Evolutionary conservation across 2,888 invertebrate genomes (phyloP), one percentile per base, ranked within the genome.

Genomic region (Microplitis deprimator): DNA sequence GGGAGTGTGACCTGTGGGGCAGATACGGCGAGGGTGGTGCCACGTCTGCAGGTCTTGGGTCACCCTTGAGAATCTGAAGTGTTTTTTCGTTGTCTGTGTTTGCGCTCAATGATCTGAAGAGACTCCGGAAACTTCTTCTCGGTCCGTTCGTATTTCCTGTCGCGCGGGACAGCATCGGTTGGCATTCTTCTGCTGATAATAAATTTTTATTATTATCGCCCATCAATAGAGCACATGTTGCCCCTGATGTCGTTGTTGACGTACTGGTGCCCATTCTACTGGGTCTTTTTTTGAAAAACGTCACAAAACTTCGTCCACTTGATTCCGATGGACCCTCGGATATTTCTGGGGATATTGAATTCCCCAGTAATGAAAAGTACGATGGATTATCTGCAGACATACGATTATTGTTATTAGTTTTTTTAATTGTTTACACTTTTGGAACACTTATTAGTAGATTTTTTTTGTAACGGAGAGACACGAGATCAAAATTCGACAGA

Each of bases 371-470:
- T 85, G 94, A 92, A 89, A 95, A 95, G 89, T 95, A 95, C 80
- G 95, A 95, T 68, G 95, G 95, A 90, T 95, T 95, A 91, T 95
- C 95, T 95, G 92, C 82, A 83, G 92, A 91, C 89, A 91, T 86
- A 16, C 83, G 80, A 61, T 62, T 16, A 59, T 76, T 78, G 40
- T 17, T 73, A 72, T 72, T 61, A 20, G 10, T 50, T 59, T 38
- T 67, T 67, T 20, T 50, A 13, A 64, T 59, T 16, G 76, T 71
- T 40, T 20, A 41, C 8, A 38, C 39, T 16, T 50, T 64, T 64
- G 39, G 4, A 8, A 38, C 72, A 62, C 40, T 59, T 13, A 50
- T 10, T 13, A 10, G 10, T 50, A 50, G 50, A 50, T 29, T 29
- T 3, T 29, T 29, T 29, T 29, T 29, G 20, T 29, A 3, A 50